Evolutionary conservation across 2,888 invertebrate genomes (phyloP), one percentile per base, ranked within the genome.

Genomic region (Eilema sororculum): DNA sequence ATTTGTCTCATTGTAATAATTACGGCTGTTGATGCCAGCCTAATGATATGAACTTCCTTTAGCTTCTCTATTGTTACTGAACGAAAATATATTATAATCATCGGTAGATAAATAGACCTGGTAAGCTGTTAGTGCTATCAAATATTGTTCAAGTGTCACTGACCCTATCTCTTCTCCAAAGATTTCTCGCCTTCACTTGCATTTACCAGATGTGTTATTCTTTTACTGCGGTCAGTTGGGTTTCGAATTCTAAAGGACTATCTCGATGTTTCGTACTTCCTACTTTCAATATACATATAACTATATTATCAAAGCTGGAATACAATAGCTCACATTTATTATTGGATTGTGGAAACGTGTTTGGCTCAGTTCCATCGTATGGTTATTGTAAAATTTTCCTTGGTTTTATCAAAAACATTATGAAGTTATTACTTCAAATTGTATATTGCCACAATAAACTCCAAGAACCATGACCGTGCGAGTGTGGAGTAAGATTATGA

Each of bases 321-420:
- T 85, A 86, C 82, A 84, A 85, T 86, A 78, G 81, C 79, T 81
- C 78, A 80, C 77, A 84, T 86, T 82, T 87, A 84, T 87, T 86
- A 86, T 83, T 85, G 82, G 84, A 84, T 82, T 83, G 76, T 78
- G 84, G 78, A 83, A 84, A 82, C 80, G 78, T 78, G 79, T 84
- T 87, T 88, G 88, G 88, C 87, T 80, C 65, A 57, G 78, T 78
- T 86, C 88, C 88, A 88, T 80, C 74, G 46, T 71, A 69, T 81
- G 75, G 80, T 84, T 82, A 84, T 85, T 82, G 80, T 73, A 80
- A 74, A 84, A 80, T 82, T 82, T 82, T 77, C 75, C 73, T 73
- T 68, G 75, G 78, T 75, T 84, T 73, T 81, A 82, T 85, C 77
- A 84, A 84, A 86, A 84, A 81, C 81, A 83, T 83, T 75, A 81